Base-by-base conservation (phyloP, 2,888 invertebrate species). In the Ypsolopha sequella region DNA sequence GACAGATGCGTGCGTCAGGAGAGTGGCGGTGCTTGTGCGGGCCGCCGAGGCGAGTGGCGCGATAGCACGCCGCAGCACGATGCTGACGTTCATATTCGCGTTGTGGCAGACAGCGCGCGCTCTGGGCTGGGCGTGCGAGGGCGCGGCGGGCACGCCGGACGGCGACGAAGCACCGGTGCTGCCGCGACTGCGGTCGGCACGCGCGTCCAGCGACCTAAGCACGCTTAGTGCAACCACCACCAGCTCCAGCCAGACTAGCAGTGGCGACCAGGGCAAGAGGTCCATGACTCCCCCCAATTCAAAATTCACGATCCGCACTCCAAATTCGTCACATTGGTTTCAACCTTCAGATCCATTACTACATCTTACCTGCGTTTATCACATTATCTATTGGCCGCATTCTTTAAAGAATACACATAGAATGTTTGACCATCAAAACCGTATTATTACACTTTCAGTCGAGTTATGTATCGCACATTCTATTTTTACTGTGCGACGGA, bases 21-120 rank as follows among this genome's bases (percentile, higher is more conserved):
- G 63, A 64, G 70, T 39, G 33, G 33, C 41, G 43, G 36, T 68
- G 68, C 63, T 58, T 60, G 63, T 63, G 74, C 69, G 61, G 72
- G 66, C 46, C 44, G 52, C 43, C 45, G 47, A 43, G 49, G 53
- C 51, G 50, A 24, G 51, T 51, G 41, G 52, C 50, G 51, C 50
- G 51, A 50, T 44, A 48, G 48, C 47, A 33, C 33, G 33, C 13
- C 41, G 56, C 58, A 68, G 62, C 71, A 76, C 58, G 60, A 90
- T 90, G 90, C 79, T 90, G 77, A 89, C 90, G 68, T 73, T 90
- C 67, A 85, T 90, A 65, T 88, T 89, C 68, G 86, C 90, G 76
- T 77, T 89, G 79, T 90, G 90, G 90, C 88, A 89, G 66, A 85
- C 87, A 60, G 88, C 89, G 68, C 89, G 90, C 72, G 89, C 88